phyloP scores from a whole-genome alignment of 2,888 invertebrate species.

The Microctonus brassicae region DNA sequence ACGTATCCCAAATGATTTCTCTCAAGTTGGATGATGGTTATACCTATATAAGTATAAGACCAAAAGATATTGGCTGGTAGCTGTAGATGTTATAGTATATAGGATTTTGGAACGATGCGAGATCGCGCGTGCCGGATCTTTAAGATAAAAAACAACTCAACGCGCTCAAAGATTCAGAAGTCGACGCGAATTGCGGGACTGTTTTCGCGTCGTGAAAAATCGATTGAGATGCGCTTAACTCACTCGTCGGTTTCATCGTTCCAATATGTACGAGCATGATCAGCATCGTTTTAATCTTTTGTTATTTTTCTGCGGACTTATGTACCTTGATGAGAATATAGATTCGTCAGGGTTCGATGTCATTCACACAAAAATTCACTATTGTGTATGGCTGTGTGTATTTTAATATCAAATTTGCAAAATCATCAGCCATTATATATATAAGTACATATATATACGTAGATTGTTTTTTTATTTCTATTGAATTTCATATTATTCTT shows the following conservation, averaged over 20 bases:
- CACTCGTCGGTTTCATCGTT: conserved; percentile 13
- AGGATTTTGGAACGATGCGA: conserved; percentile 42
- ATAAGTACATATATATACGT: too few species aligned
- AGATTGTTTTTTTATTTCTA: background rate
- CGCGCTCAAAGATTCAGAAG: background rate
- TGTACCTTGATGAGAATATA: conserved; percentile 48
- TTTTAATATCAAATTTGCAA: background rate
- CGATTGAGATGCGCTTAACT: conserved; percentile 46
- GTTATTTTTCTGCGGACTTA: background rate
- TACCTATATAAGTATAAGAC: background rate
- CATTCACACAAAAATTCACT: conserved; percentile 9
- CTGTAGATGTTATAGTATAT: too few species aligned
- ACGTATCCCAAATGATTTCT: too few species aligned
- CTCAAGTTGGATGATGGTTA: too few species aligned
- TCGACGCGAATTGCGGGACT: conserved; percentile 10
- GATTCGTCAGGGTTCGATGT: conserved; percentile 43
- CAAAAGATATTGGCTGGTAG: conserved; percentile 16
- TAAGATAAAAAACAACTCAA: conserved; percentile 14
- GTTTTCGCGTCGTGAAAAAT: conserved; percentile 41
- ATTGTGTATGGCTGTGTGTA: background rate
- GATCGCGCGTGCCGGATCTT: conserved; percentile 47
- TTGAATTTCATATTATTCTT: background rate
- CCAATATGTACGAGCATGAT: background rate
- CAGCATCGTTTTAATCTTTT: background rate
- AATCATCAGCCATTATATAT: background rate